Evolutionary conservation across 2,797 vertebrate species (phyloP).

Genomic region (Girardinus metallicus): DNA sequence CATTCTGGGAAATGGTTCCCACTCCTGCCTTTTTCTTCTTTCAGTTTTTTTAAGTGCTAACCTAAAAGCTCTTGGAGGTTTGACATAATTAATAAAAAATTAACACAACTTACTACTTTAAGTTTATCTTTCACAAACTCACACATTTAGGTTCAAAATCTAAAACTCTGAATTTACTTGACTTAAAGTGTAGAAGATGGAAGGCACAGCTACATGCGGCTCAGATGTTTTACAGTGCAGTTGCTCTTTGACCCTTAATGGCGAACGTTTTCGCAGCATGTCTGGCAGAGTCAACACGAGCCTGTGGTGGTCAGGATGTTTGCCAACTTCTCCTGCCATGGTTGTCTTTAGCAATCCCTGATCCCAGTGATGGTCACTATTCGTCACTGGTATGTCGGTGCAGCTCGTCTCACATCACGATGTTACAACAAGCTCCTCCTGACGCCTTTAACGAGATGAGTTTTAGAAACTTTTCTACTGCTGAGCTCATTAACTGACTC

Average conservation of each 20-base stretch:
- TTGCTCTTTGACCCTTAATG: slow-evolving; percentile 26
- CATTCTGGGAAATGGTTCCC: no score
- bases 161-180: no score
- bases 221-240: not conserved
- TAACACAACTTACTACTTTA: no score
- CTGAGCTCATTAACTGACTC: not conserved
- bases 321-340: slow-evolving; percentile 52
- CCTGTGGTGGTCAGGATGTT: slow-evolving; percentile 48
- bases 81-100: no score
- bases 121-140: no score
- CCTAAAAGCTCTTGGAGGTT: no score
- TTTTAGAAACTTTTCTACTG: not conserved
- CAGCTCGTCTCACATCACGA: slow-evolving; percentile 31
- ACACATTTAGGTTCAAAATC: no score
- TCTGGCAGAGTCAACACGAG: slow-evolving; percentile 38
- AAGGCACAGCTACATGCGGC: no score
- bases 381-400: slow-evolving; percentile 44
- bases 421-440: slow-evolving; percentile 14
- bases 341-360: slow-evolving; percentile 47
- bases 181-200: no score
- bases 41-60: no score
- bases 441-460: not conserved
- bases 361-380: slow-evolving; percentile 40
- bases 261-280: slow-evolving; percentile 48
- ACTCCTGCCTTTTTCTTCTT: no score